Base-by-base conservation (phyloP, 2,888 invertebrate species). In the Noctuana brunneofusca region DNA sequence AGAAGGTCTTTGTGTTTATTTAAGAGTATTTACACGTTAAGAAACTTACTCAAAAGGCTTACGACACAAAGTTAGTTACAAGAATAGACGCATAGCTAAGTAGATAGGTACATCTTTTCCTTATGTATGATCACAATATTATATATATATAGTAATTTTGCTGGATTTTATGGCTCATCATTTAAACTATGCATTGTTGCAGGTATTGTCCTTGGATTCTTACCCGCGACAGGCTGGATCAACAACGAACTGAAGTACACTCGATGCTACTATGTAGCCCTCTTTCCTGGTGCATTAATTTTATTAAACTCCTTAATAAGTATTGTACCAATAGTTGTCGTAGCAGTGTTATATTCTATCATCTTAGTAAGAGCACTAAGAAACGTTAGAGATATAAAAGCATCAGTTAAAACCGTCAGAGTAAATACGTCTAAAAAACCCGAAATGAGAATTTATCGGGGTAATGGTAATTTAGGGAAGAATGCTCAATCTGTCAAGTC, bases 161-260 rank as follows among this genome's bases (percentile, higher is more conserved):
- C 41, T 41, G 9, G 35, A n/a, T 35, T 35, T 35, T 38, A 38
- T 18, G 8, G 18, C 43, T 18, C 43, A 18, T 11, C 18, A 43
- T 11, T 18, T 20, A 18, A 53, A 18, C 32, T 24, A 64, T 55
- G 9, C 49, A 49, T 64, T 64, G 64, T 81, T 83, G 30, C 85
- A 93, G 94, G 94, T 73, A 73, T 93, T 12, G 76, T 87, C 20
- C 85, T 94, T 35, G 94, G 94, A 65, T 94, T 93, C 73, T 76
- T 94, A 69, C 94, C 94, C 22, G 82, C 87, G 2, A 92, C 93
- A 8, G 94, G 94, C 65, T 93, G 93, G 92, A 81, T 87, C 22
- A 88, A 86, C 67, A 72, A 71, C 55, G 86, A 89, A 66, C 72
- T 81, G 12, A 68, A 68, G 24, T 58, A 66, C 48, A 73, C 76